phyloP scores from a whole-genome alignment of 2,888 invertebrate species.

The Callinectes sapidus region DNA sequence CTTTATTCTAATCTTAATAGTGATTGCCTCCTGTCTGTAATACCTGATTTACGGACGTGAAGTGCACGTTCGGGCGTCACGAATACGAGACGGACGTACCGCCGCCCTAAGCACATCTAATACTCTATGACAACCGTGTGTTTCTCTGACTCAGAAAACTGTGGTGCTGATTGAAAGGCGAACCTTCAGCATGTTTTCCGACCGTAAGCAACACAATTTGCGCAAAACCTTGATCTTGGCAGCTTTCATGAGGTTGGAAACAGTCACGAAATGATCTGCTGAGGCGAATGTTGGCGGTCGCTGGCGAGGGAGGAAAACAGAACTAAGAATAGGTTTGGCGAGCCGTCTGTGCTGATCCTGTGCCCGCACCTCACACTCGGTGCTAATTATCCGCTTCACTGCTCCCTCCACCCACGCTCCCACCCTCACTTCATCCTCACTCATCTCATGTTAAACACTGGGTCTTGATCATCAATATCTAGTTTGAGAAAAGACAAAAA shows the following conservation, averaged over 20 bases:
- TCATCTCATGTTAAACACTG: not conserved
- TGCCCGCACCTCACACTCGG: not conserved
- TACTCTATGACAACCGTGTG: not conserved
- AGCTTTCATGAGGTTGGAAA: not conserved
- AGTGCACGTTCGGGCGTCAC: not conserved
- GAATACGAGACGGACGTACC: not conserved
- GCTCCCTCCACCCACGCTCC: constrained; percentile 6
- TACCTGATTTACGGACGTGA: not conserved
- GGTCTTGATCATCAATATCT: not conserved
- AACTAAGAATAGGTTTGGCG: constrained; percentile 29
- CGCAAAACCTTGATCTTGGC: not conserved
- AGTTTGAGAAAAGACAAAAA: not conserved
- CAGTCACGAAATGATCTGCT: not conserved
- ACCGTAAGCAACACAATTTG: not conserved
- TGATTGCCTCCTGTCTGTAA: not conserved
- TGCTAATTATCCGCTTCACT: not conserved
- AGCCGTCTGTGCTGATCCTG: not conserved
- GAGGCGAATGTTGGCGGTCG: not conserved
- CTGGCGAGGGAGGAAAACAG: not conserved
- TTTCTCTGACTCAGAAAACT: not conserved
- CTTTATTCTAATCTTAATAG: not conserved
- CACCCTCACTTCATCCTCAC: not conserved
- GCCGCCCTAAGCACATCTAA: not conserved
- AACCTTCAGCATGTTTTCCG: not conserved
- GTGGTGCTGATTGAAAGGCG: not conserved